Base-by-base conservation (phyloP, 2,888 invertebrate species). In the Nycteola revayana region DNA sequence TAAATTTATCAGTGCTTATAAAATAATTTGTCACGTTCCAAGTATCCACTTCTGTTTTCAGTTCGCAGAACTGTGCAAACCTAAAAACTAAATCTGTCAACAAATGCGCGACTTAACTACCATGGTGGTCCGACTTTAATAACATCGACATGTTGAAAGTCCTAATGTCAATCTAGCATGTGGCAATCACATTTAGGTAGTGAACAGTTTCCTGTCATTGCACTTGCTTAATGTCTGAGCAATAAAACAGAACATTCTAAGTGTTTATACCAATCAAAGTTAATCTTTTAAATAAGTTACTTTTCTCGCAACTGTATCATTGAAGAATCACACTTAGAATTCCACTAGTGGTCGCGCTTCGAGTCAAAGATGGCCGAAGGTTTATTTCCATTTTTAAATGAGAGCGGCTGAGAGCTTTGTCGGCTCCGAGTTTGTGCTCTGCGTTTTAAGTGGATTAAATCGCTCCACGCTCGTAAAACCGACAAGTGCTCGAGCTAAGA, bases 391-490 rank as follows among this genome's bases (percentile, higher is more conserved):
- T 88, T 88, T 88, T 87, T 88, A 88, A 88, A 88, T 87, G 85
- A 87, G 86, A 83, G 79, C 85, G 85, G 78, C 85, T 83, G 83
- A 87, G 87, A 87, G 87, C 87, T 87, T 87, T 88, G 87, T 87
- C 86, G 87, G 87, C 80, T 76, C 63, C 55, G 81, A 86, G 87
- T 80, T 82, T 86, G 86, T 87, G 87, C 86, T 86, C 79, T 80
- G 87, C 80, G 87, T 89, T 89, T 88, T 89, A 89, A 89, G 89
- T 89, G 89, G 89, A 89, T 89, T 89, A 89, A 89, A 89, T 86
- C 86, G 86, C 86, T 85, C 81, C 67, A 81, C 81, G 86, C 85
- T 87, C 86, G 86, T 87, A 88, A 86, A 88, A 86, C 86, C 86
- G 86, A 87, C 87, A 88, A 87, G 86, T 87, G 85, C 84, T 81